Evolutionary conservation across 2,113 vertebrate species (phyloP).

Genomic region (Cromileptes altivelis): DNA sequence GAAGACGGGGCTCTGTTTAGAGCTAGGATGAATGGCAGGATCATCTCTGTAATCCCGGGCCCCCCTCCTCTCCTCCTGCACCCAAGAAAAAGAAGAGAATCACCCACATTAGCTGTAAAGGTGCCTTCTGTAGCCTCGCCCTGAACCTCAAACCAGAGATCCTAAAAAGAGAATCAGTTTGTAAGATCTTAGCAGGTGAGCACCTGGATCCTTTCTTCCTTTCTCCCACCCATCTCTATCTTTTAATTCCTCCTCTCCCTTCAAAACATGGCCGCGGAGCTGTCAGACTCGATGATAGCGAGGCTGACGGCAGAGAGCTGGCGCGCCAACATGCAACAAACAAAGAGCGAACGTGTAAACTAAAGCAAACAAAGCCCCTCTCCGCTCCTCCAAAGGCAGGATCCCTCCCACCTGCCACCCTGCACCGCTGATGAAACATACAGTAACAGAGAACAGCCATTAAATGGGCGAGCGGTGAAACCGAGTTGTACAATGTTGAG

Average conservation of each 20-base stretch:
- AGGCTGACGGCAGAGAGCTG: slow-evolving; percentile 78
- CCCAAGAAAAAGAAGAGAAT: slow-evolving; percentile 67
- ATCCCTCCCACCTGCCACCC: slow-evolving; percentile 82
- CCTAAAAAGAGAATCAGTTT: slow-evolving; percentile 54
- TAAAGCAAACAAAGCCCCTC: slow-evolving; percentile 85
- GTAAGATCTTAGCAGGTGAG: slow-evolving; percentile 71
- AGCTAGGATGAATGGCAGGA: slow-evolving; percentile 85
- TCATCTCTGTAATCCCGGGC: slow-evolving; percentile 83
- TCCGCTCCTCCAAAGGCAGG: slow-evolving; percentile 78
- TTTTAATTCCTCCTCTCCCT: slow-evolving; percentile 72
- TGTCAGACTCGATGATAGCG: slow-evolving; percentile 81
- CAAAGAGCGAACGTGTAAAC: slow-evolving; percentile 83
- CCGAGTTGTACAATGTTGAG: slow-evolving; percentile 65
- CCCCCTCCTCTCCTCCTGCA: slow-evolving; percentile 57
- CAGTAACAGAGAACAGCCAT: slow-evolving; percentile 80
- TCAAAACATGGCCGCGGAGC: slow-evolving; percentile 79
- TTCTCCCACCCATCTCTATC: slow-evolving; percentile 50
- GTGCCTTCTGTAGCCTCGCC: slow-evolving; percentile 62
- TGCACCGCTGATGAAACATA: slow-evolving; percentile 84
- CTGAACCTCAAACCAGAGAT: slow-evolving; percentile 59
- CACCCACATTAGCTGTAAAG: slow-evolving; percentile 74
- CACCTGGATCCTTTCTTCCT: slow-evolving; percentile 61
- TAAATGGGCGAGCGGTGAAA: slow-evolving; percentile 75
- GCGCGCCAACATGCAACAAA: slow-evolving; percentile 81
- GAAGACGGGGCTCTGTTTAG: slow-evolving; percentile 85